Evolutionary conservation across 2,113 vertebrate genomes (phyloP), one percentile per base, ranked within the genome.

Genomic region (Halcyon malimbica): DNA sequence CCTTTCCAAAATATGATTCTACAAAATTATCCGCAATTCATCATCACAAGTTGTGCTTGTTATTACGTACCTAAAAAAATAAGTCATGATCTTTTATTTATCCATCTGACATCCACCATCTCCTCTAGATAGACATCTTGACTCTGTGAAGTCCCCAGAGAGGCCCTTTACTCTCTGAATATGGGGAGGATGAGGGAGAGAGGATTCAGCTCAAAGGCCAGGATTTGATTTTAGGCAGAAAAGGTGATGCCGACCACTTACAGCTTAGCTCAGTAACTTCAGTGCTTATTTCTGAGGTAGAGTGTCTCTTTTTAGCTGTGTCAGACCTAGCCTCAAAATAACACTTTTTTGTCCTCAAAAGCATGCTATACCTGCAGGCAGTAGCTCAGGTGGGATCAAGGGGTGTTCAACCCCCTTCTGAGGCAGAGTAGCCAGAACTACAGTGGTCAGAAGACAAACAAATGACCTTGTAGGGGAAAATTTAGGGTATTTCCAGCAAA

Each of bases 171-270:
- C 53, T 59, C 33, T 56, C 65, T 65, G 65, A 60, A 37, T 35
- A 23, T 2, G 4, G 9, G 7, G 2, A 84, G 9, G 17, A 64
- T 59, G 42, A 89, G 19, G 60, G 20, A 82, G 20, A 82, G 33
- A 84, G 28, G 13, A 75, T 94, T 81, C 56, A 46, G 31, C 62
- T 87, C 62, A 87, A 97, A 76, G 42, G 8, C 29, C 35, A 77
- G 44, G 19, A 65, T 2, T 2, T 86, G 13, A 86, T 41, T 89
- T 83, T 77, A 95, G 15, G n/a, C 37, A 75, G 84, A 81, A 67
- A 11, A 89, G 41, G 37, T 1, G 3, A 57, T 37, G 31, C 10
- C 25, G 73, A 6, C 24, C 11, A 39, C 28, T 74, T 86, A 51
- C 16, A 79, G 9, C 28, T 81, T 67, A 64, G 24, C 23, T 90